Conservation (phyloP, 2,888 invertebrate genomes). For the Uropetala carovei region DNA sequence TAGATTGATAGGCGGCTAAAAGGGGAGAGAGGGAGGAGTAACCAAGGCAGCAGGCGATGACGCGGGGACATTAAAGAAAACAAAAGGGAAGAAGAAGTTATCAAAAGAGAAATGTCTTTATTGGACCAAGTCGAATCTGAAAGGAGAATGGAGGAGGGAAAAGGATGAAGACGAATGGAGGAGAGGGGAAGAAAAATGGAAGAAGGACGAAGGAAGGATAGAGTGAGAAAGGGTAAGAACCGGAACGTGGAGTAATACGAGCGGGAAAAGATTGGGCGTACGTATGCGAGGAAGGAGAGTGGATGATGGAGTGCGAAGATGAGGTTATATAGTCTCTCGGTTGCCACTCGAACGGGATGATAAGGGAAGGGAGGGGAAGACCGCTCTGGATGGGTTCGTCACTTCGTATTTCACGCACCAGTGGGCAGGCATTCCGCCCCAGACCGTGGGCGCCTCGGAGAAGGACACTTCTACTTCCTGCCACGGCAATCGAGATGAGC, state of each 20-base stretch:
- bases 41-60: too few relatives aligned
- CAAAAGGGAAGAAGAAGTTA: too few relatives aligned
- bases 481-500: not conserved
- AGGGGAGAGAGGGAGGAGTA: too few relatives aligned
- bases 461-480: constrained; percentile 30
- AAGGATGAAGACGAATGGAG: too few relatives aligned
- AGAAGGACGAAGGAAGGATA: not conserved
- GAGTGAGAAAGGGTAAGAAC: not conserved
- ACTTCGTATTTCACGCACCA: constrained; percentile 45
- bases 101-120: too few relatives aligned
- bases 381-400: constrained; percentile 18
- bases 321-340: not conserved
- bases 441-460: not conserved
- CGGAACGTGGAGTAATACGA: not conserved
- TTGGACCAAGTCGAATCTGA: too few relatives aligned
- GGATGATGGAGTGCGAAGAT: not conserved
- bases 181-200: not conserved
- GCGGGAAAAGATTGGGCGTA: not conserved
- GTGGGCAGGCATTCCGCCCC: constrained; percentile 6
- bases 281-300: not conserved
- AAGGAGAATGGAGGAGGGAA: too few relatives aligned
- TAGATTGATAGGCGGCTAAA: too few relatives aligned
- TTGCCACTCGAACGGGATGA: too few relatives aligned
- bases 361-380: not conserved
- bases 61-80: too few relatives aligned